These are phyloP conservation scores for Ennomos fuscantarius DNA, from an alignment of 2,888 invertebrate species.

Conservation along the genomic window DNA sequence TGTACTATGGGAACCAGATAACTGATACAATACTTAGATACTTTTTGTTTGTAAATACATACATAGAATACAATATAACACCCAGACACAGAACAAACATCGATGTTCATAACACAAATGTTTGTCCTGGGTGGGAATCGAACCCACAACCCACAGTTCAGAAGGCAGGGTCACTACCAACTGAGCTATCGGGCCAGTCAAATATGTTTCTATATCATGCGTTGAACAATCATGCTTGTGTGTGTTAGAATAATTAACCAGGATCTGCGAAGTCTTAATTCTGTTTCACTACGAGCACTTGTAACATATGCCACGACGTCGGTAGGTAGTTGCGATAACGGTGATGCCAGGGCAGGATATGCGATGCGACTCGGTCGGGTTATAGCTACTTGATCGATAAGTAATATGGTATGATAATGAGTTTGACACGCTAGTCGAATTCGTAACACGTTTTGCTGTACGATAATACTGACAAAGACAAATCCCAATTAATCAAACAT, in stretches of 20 bases:
- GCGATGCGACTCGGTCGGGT: constrained; percentile 46
- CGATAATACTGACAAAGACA: background rate
- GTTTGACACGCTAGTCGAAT: constrained; percentile 29
- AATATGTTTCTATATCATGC: no score
- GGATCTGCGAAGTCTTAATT: background rate
- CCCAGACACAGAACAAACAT: no score
- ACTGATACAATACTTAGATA: no score
- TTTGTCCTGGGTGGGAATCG: no score
- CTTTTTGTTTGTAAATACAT: no score
- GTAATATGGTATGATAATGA: constrained; percentile 47
- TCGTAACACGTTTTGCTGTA: constrained; percentile 4
- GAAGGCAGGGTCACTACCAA: no score
- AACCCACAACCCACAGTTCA: no score
- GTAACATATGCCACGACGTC: constrained; percentile 61
- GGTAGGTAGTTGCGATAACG: constrained; percentile 54
- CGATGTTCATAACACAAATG: no score
- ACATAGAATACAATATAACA: no score
- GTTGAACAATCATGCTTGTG: background rate
- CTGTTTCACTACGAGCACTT: constrained; percentile 43
- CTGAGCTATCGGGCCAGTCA: no score
- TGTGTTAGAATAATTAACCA: constrained; percentile 2
- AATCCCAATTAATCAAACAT: background rate
- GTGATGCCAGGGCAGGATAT: constrained; percentile 36
- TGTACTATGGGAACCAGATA: no score
- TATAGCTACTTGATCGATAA: constrained; percentile 51